Evolutionary conservation across 2,888 invertebrate species (phyloP).

Genomic region (Pandemis cinnamomeana): DNA sequence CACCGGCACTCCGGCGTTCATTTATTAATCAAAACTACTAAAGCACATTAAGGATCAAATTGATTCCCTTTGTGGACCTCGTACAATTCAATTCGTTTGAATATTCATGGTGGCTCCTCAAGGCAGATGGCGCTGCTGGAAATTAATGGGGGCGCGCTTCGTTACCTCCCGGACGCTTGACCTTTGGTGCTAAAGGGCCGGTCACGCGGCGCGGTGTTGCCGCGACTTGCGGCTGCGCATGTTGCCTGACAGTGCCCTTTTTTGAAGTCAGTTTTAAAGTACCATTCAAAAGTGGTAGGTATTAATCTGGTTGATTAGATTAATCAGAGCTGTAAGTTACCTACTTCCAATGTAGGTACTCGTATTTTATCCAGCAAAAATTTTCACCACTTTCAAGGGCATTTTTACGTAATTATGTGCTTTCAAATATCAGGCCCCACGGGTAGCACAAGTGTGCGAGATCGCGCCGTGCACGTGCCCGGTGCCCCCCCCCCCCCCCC

Average conservation of each 20-base stretch:
- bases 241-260: neutral
- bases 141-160: slow-evolving; percentile 35
- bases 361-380: too few species aligned
- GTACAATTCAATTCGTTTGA: slow-evolving; percentile 39
- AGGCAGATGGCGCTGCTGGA: slow-evolving; percentile 33
- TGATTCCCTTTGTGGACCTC: slow-evolving; percentile 40
- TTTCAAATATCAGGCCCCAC: too few species aligned
- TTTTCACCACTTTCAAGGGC: too few species aligned
- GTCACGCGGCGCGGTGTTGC: neutral
- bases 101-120: slow-evolving; percentile 38
- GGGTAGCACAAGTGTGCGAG: too few species aligned
- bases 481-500: too few species aligned
- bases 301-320: too few species aligned
- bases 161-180: slow-evolving; percentile 31
- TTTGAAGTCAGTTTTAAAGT: neutral
- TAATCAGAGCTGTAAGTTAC: too few species aligned
- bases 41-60: slow-evolving; percentile 40
- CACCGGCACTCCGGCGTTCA: slow-evolving; percentile 27
- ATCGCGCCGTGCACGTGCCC: too few species aligned
- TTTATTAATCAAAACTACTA: slow-evolving; percentile 43
- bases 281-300: too few species aligned
- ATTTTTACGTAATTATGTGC: too few species aligned
- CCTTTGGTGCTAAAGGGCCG: slow-evolving; percentile 8
- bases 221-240: neutral
- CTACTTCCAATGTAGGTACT: too few species aligned